Conservation (phyloP, 2,113 vertebrate genomes). For the Tor tambroides region DNA sequence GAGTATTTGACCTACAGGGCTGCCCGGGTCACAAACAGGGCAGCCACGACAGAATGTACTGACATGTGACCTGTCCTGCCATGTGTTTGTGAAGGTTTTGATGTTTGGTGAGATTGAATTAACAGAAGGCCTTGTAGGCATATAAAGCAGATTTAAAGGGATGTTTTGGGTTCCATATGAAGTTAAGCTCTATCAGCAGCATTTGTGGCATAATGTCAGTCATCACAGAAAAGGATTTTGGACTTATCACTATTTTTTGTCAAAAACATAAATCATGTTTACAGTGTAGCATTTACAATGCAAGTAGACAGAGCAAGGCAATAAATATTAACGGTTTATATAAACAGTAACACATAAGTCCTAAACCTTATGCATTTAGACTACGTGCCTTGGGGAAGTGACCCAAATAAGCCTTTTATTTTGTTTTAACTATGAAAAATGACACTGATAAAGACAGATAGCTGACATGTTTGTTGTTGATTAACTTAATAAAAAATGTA, state of each 20-base stretch:
- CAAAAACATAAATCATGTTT: background rate
- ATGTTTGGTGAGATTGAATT: background rate
- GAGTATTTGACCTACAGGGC: slow-evolving; percentile 32
- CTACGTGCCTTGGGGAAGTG: too few relatives aligned
- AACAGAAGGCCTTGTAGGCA: slow-evolving; percentile 33
- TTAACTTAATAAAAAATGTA: too few relatives aligned
- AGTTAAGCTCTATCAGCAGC: background rate
- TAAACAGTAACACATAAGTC: too few relatives aligned
- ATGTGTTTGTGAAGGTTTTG: slow-evolving; percentile 8
- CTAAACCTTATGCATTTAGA: too few relatives aligned
- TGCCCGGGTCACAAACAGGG: background rate
- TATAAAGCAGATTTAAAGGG: slow-evolving; percentile 21
- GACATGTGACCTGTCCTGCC: slow-evolving; percentile 19
- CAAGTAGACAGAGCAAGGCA: background rate
- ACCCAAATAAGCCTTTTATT: too few relatives aligned
- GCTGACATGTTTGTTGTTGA: too few relatives aligned
- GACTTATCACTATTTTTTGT: background rate
- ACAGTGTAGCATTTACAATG: background rate
- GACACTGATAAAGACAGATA: too few relatives aligned
- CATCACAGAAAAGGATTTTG: background rate
- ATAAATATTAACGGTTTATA: background rate
- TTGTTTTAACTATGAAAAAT: too few relatives aligned
- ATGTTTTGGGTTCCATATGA: background rate
- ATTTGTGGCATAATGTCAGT: background rate
- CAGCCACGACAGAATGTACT: slow-evolving; percentile 36